Percentiles rank a stretch among this genome's conserved stretches.
phyloP scores from a whole-genome alignment of 2,888 invertebrate genomes.

The Dicycla oo region DNA sequence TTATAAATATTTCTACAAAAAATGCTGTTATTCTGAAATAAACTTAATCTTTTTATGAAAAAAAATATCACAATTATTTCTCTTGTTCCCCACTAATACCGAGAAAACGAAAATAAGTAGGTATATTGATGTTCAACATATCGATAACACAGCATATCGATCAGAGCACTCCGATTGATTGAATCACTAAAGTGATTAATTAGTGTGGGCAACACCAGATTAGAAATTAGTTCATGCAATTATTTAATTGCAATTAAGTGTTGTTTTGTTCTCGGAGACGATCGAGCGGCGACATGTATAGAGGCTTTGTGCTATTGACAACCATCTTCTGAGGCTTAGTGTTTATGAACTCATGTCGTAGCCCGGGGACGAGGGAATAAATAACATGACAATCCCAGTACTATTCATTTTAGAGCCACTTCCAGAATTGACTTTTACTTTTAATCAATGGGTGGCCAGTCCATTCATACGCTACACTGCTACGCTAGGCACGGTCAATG shows the following conservation, averaged over 20 bases:
- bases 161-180: slow-evolving; percentile 58
- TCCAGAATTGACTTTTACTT: neutral
- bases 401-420: neutral
- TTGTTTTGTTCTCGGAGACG: slow-evolving; percentile 26
- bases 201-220: slow-evolving; percentile 35
- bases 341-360: neutral
- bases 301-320: slow-evolving; percentile 28
- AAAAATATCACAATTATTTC: neutral
- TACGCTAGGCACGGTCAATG: slow-evolving; percentile 6
- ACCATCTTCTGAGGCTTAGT: slow-evolving; percentile 3
- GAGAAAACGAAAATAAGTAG: slow-evolving; percentile 18
- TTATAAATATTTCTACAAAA: neutral
- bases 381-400: neutral
- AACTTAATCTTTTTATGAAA: slow-evolving; percentile 1
- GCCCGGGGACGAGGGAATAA: neutral
- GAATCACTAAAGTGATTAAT: slow-evolving; percentile 64
- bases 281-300: slow-evolving; percentile 20
- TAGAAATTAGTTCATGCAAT: slow-evolving; percentile 40
- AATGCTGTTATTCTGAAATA: neutral
- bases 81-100: neutral
- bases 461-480: neutral
- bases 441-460: neutral
- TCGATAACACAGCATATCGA: slow-evolving; percentile 44
- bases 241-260: slow-evolving; percentile 52
- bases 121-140: slow-evolving; percentile 32